These are phyloP conservation scores for Poeciliopsis infans DNA, from an alignment of 2,797 vertebrate genomes.

Conservation along the genomic window DNA sequence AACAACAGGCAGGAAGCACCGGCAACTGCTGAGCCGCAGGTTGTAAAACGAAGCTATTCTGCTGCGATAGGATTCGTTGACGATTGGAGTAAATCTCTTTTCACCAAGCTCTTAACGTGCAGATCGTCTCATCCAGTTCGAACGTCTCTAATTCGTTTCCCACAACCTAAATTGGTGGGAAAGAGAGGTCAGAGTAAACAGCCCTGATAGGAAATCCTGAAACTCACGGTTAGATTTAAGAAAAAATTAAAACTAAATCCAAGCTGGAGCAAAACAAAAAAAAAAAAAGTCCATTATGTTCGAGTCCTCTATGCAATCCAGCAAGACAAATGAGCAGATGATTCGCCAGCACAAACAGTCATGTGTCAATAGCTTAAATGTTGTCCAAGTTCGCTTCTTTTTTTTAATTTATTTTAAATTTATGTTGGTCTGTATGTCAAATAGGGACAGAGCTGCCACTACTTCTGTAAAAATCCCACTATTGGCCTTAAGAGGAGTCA, in stretches of 20 bases:
- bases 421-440: constrained; percentile 35
- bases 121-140: constrained; percentile 6
- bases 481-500: constrained; percentile 77
- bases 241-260: neutral
- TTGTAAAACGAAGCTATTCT: neutral
- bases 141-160: neutral
- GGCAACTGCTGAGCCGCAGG: neutral
- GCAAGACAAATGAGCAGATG: constrained; percentile 41
- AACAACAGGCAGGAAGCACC: neutral
- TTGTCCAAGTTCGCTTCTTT: constrained; percentile 24
- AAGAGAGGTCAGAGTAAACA: neutral
- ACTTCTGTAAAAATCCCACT: constrained; percentile 67
- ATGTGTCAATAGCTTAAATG: constrained; percentile 25
- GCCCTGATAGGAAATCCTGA: neutral
- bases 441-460: constrained; percentile 40
- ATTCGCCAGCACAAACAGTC: constrained; percentile 10
- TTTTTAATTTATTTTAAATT: neutral
- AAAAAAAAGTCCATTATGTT: constrained; percentile 6
- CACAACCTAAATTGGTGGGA: neutral
- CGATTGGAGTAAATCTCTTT: neutral
- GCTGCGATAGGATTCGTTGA: neutral
- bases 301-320: constrained; percentile 63
- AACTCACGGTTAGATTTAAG: constrained; percentile 59
- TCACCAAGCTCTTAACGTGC: neutral
- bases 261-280: constrained; percentile 25